Evolutionary conservation across 2,888 invertebrate species (phyloP).

Genomic region (Archips crataeganus): DNA sequence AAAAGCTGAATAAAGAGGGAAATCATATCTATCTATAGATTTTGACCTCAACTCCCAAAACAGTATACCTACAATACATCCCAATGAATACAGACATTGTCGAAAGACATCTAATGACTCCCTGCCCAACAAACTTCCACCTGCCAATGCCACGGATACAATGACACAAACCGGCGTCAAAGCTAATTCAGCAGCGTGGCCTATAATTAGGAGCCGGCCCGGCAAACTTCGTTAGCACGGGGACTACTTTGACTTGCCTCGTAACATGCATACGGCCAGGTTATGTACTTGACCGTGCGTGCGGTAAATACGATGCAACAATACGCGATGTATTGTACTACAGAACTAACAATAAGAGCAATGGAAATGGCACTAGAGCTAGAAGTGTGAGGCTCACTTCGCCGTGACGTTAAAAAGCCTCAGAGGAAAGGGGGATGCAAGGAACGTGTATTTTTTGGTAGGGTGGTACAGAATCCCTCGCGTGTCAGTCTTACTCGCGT

Average conservation of each 20-base stretch:
- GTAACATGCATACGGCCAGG: slow-evolving; percentile 4
- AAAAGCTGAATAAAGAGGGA: too few relatives aligned
- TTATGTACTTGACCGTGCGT: slow-evolving; percentile 1
- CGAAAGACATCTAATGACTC: not conserved
- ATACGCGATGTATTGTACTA: not conserved
- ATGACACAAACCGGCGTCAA: slow-evolving; percentile 19
- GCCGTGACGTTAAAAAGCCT: too few relatives aligned
- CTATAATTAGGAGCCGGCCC: slow-evolving; percentile 22
- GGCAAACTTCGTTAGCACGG: slow-evolving; percentile 23
- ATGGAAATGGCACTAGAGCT: not conserved
- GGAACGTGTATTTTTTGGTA: too few relatives aligned
- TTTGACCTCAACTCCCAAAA: not conserved
- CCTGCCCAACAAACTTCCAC: slow-evolving; percentile 13
- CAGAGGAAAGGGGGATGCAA: too few relatives aligned
- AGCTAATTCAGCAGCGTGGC: slow-evolving; percentile 16
- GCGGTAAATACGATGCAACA: not conserved
- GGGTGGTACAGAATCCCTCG: too few relatives aligned
- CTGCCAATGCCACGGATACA: slow-evolving; percentile 11
- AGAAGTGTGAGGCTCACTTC: too few relatives aligned
- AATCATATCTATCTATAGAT: not conserved
- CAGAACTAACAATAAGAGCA: not conserved
- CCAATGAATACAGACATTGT: not conserved
- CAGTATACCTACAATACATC: not conserved
- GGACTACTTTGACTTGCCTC: not conserved
- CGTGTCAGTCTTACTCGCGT: too few relatives aligned